A percentile compares a stretch with the other conserved stretches of the same genome.
Conservation (phyloP, 2,113 vertebrate genomes). For the Epinephelus moara region DNA sequence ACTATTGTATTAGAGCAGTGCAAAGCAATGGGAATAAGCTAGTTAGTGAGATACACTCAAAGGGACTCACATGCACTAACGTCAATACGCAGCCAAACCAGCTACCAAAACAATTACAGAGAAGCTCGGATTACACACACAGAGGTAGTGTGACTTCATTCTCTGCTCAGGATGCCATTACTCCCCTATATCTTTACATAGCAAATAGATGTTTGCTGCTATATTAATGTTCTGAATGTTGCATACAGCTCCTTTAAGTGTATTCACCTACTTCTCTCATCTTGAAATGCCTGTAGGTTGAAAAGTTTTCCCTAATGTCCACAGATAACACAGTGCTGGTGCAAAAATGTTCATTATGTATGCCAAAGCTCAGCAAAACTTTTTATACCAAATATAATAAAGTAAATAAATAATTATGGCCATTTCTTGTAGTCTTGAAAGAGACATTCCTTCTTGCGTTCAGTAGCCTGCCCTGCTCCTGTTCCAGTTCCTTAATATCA, state of each 20-base stretch:
- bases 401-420: background rate
- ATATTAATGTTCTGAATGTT: too few relatives aligned
- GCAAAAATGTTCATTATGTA: background rate
- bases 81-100: too few relatives aligned
- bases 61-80: too few relatives aligned
- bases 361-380: background rate
- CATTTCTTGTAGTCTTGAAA: background rate
- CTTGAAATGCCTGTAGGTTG: background rate
- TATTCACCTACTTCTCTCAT: background rate
- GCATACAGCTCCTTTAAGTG: background rate
- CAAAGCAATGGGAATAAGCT: too few relatives aligned
- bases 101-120: too few relatives aligned
- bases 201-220: too few relatives aligned
- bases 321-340: background rate
- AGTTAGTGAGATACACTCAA: too few relatives aligned
- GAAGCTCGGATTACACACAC: too few relatives aligned
- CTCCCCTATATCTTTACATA: too few relatives aligned
- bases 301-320: background rate
- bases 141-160: too few relatives aligned
- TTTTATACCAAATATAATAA: background rate
- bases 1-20: too few relatives aligned
- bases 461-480: background rate
- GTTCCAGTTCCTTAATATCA: background rate
- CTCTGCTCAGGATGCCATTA: too few relatives aligned
- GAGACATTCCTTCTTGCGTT: background rate